These are phyloP conservation scores for Drosophila prosaltans DNA, from an alignment of 1,140 invertebrate species.

Conservation along the genomic window DNA sequence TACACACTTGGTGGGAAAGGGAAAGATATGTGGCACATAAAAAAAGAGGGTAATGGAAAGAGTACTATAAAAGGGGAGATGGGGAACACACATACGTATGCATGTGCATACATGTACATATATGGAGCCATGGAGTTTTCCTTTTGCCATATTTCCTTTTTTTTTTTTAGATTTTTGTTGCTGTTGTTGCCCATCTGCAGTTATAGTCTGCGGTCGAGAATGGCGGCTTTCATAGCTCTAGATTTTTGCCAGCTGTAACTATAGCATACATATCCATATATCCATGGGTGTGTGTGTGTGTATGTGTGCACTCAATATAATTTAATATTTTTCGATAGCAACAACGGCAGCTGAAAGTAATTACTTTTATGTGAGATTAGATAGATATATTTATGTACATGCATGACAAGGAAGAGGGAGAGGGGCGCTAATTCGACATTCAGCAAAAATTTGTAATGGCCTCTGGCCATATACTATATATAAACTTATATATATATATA, in stretches of 20 bases:
- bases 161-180: background rate
- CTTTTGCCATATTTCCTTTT: background rate
- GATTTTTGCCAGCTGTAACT: slow-evolving; percentile 10
- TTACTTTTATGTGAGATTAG: slow-evolving; percentile 80
- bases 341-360: slow-evolving; percentile 79
- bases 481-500: background rate
- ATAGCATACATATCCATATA: slow-evolving; percentile 17
- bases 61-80: background rate
- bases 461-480: slow-evolving; percentile 29
- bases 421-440: slow-evolving; percentile 65
- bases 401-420: slow-evolving; percentile 20
- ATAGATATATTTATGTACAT: slow-evolving; percentile 75
- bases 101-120: background rate
- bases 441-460: slow-evolving; percentile 73
- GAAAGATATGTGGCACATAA: background rate
- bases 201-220: slow-evolving; percentile 61
- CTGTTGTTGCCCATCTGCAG: background rate
- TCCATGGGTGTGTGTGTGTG: slow-evolving; percentile 18
- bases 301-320: slow-evolving; percentile 74
- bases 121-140: slow-evolving; percentile 40
- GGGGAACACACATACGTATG: background rate
- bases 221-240: slow-evolving; percentile 27
- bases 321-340: slow-evolving; percentile 81
- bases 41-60: background rate
- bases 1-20: background rate